These are phyloP conservation scores for Eulemur coronatus DNA, from an alignment of 2,797 vertebrate species.

Conservation along the genomic window DNA sequence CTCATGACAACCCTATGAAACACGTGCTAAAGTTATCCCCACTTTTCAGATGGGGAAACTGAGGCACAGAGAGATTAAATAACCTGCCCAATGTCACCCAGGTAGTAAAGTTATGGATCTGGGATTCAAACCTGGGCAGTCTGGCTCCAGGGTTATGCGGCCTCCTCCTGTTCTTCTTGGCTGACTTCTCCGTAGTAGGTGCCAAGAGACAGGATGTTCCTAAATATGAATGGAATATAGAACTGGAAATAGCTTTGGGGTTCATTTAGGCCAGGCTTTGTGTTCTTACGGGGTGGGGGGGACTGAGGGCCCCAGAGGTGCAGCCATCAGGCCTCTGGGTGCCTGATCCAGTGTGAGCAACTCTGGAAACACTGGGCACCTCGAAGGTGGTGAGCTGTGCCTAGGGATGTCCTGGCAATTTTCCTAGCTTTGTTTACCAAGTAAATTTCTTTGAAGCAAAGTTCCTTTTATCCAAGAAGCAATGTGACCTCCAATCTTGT, in stretches of 20 bases:
- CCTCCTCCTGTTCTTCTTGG: background rate
- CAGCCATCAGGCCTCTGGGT: background rate
- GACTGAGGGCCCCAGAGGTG: background rate
- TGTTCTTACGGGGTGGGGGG: background rate
- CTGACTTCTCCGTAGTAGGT: background rate
- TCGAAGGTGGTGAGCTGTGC: background rate
- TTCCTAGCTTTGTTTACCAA: constrained; percentile 74
- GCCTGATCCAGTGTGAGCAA: background rate
- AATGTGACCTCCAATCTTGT: constrained; percentile 76
- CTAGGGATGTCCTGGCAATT: constrained; percentile 54
- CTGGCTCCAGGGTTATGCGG: background rate
- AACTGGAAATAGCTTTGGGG: background rate
- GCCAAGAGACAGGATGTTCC: constrained; percentile 43
- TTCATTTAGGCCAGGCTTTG: background rate
- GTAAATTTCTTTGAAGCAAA: constrained; percentile 78
- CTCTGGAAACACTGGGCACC: constrained; percentile 32
- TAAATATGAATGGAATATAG: background rate
- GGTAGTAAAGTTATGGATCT: background rate
- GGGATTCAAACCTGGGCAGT: background rate
- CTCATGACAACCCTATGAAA: background rate
- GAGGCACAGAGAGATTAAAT: background rate
- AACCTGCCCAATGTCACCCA: background rate
- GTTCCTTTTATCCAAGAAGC: constrained; percentile 73
- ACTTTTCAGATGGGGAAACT: background rate
- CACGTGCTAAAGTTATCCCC: background rate